These are phyloP conservation scores for Halisarca cf. caerulea DNA, from an alignment of 37 sponge, comb jelly and placozoan genomes.

Conservation along the genomic window DNA sequence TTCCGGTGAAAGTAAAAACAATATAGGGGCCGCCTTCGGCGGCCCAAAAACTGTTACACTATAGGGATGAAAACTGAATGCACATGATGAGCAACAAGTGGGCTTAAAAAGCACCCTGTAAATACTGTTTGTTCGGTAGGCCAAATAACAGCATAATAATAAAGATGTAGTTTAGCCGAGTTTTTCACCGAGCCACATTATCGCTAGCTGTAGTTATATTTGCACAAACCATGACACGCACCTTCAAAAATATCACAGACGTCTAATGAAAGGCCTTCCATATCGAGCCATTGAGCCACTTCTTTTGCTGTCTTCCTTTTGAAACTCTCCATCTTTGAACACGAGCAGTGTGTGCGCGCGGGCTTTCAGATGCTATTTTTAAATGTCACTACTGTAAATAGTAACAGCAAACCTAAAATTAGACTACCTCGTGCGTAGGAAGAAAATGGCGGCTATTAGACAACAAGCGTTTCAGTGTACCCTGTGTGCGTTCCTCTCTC, in stretches of 20 bases:
- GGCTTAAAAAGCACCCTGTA: no score
- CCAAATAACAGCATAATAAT: no score
- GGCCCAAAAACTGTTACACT: no score
- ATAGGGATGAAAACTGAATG: no score
- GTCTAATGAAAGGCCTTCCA: conserved; percentile 23
- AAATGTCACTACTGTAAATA: not conserved
- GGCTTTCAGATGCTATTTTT: not conserved
- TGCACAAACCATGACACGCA: not conserved
- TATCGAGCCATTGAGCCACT: conserved; percentile 4
- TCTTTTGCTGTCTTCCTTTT: not conserved
- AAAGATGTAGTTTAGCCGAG: no score
- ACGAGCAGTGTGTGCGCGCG: not conserved
- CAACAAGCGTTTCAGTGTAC: not conserved
- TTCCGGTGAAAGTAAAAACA: no score
- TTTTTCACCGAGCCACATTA: no score
- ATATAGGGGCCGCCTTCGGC: no score
- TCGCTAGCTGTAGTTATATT: no score
- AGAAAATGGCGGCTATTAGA: not conserved
- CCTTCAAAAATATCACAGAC: conserved; percentile 40
- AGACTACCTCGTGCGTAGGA: not conserved
- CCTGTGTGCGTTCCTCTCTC: conserved; percentile 18
- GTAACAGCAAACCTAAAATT: not conserved
- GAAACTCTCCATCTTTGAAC: not conserved
- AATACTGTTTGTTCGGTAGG: no score
- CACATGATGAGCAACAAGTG: no score